Evolutionary conservation across 2,113 vertebrate species (phyloP).

Genomic region (Heterochromis multidens): DNA sequence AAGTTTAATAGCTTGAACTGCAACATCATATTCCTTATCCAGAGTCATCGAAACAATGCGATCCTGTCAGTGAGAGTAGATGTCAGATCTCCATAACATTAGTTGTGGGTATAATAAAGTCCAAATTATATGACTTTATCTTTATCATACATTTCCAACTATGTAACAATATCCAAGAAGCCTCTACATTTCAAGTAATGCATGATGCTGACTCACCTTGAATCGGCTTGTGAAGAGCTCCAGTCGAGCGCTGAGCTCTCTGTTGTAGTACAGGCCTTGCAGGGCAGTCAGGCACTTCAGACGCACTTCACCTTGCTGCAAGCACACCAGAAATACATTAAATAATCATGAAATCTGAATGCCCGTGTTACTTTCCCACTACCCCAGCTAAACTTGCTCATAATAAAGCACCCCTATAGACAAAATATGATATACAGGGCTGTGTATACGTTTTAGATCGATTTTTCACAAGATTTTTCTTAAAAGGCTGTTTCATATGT

Average conservation of each 20-base stretch:
- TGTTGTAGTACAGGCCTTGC: conserved; percentile 93
- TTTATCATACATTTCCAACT: background rate
- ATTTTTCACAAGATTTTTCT: background rate
- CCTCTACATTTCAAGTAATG: background rate
- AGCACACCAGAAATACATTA: background rate
- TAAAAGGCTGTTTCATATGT: too few species aligned
- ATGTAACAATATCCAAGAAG: background rate
- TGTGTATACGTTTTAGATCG: background rate
- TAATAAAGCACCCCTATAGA: background rate
- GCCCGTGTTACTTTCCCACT: background rate
- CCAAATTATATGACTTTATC: background rate
- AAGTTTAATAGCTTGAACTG: conserved; percentile 98
- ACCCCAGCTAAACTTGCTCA: background rate
- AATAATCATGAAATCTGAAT: background rate
- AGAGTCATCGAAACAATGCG: conserved; percentile 98
- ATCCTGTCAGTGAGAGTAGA: conserved; percentile 77
- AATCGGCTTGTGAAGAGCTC: conserved; percentile 98
- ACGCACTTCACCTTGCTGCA: conserved; percentile 94
- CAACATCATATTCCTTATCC: conserved; percentile 97
- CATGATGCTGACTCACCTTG: conserved; percentile 78
- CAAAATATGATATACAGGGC: background rate
- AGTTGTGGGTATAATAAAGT: background rate
- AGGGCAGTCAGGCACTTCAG: conserved; percentile 95
- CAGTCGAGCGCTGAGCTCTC: conserved; percentile 91
- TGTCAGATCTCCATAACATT: background rate